Conservation (phyloP, 1,140 invertebrate genomes). For the Hydropsyche tenuis region DNA sequence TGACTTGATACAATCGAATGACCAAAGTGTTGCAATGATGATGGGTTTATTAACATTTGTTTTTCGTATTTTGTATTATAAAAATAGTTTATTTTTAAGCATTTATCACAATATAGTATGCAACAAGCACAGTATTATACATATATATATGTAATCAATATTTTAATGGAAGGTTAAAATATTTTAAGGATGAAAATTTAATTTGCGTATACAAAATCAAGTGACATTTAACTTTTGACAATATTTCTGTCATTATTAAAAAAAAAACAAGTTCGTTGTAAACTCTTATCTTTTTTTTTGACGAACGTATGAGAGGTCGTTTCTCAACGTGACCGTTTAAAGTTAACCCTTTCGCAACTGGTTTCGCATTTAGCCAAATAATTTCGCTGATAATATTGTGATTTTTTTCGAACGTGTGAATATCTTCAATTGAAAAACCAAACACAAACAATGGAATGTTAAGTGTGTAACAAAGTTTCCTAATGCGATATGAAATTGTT, state of each 20-base stretch:
- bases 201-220: no score
- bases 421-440: background rate
- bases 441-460: background rate
- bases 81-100: no score
- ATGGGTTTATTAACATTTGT: no score
- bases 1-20: no score
- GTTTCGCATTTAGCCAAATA: background rate
- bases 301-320: background rate
- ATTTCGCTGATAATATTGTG: background rate
- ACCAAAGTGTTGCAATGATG: no score
- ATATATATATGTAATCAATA: no score
- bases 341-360: slow-evolving; percentile 19
- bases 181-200: no score
- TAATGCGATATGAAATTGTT: slow-evolving; percentile 7
- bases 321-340: background rate
- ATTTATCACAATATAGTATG: no score
- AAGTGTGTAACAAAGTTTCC: background rate
- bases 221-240: no score
- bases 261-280: background rate
- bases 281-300: background rate
- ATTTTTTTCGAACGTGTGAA: slow-evolving; percentile 8
- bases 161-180: no score
- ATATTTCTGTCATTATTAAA: background rate
- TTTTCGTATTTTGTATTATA: no score
- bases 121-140: no score